Conservation (phyloP, 2,797 vertebrate species). For the Arctocebus calabarensis region DNA sequence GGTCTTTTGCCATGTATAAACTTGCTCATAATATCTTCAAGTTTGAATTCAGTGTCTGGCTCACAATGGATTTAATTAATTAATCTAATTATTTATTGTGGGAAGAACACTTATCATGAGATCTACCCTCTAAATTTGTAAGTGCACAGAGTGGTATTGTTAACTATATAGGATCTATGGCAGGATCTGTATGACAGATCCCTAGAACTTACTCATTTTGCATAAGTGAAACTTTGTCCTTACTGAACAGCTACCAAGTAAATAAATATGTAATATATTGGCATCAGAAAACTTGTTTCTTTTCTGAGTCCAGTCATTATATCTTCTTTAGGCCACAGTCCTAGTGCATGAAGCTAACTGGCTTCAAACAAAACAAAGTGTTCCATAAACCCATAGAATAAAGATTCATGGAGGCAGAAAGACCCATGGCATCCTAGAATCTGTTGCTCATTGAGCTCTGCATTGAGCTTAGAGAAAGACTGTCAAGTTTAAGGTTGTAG, state of each 20-base stretch:
- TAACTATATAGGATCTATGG: too few species aligned
- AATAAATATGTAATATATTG: neutral
- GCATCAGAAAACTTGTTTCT: neutral
- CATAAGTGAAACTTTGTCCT: neutral
- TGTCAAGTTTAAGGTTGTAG: neutral
- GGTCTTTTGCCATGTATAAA: neutral
- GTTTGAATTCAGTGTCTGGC: neutral
- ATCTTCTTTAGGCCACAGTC: neutral
- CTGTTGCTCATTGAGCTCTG: neutral
- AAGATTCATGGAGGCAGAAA: neutral
- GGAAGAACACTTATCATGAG: too few species aligned
- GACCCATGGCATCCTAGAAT: neutral
- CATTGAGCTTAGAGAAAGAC: neutral
- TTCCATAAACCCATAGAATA: neutral
- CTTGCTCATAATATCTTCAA: neutral
- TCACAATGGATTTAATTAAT: neutral
- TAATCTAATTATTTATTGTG: neutral
- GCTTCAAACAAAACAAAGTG: neutral
- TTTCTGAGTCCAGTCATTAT: neutral
- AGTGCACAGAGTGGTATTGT: neutral
- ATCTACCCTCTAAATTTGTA: neutral
- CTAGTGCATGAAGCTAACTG: neutral
- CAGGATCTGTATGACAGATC: neutral
- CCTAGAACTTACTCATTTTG: neutral
- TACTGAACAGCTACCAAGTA: neutral